A percentile compares a stretch with the other conserved stretches of the same genome.
phyloP scores from a whole-genome alignment of 2,888 invertebrate genomes.

The Empis stercorea region DNA sequence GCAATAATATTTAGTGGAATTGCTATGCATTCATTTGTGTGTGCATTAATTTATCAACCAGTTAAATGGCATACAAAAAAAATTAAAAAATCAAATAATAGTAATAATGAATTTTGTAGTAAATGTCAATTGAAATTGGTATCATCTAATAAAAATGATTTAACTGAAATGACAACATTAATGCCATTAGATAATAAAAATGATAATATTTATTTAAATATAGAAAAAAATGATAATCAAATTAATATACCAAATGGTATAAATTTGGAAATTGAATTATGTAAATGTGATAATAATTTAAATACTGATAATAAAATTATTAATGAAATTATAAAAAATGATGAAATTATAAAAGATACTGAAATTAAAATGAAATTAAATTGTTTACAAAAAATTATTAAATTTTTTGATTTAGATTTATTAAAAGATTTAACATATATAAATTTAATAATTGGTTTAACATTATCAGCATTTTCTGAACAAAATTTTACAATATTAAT shows the following conservation, averaged over 20 bases:
- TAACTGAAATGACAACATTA: constrained; percentile 2
- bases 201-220: too few species aligned
- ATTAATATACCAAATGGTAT: too few species aligned
- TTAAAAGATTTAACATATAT: constrained; percentile 55
- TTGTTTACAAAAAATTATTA: constrained; percentile 42
- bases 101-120: not conserved
- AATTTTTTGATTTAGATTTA: constrained; percentile 58
- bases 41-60: constrained; percentile 51
- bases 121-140: not conserved
- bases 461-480: constrained; percentile 57
- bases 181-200: too few species aligned
- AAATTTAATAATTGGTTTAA: constrained; percentile 57
- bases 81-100: constrained; percentile 15
- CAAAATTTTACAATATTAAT: constrained; percentile 60
- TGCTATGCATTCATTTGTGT: constrained; percentile 47
- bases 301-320: too few species aligned
- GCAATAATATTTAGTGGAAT: constrained; percentile 49
- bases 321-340: too few species aligned
- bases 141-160: too few species aligned
- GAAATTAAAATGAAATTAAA: too few species aligned
- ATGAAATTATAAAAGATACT: not conserved
- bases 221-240: too few species aligned
- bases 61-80: constrained; percentile 49
- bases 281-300: too few species aligned
- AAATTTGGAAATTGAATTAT: too few species aligned